These are phyloP conservation scores for Rissa tridactyla DNA, from an alignment of 2,113 vertebrate species.

Conservation along the genomic window DNA sequence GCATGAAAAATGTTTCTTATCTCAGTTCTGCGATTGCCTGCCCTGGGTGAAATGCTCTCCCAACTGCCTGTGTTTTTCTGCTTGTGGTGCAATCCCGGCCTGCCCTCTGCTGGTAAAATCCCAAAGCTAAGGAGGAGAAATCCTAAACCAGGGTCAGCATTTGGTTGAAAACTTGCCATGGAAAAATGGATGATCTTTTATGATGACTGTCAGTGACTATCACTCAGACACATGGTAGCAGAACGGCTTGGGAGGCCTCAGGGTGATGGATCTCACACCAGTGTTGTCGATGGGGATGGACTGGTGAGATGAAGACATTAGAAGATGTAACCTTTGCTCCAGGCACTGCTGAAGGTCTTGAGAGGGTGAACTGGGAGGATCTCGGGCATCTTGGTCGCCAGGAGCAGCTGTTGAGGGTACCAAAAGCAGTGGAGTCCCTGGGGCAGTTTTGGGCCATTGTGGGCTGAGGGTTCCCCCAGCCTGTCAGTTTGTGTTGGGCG, in stretches of 20 bases:
- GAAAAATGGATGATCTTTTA: neutral
- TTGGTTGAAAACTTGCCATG: neutral
- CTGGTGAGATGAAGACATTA: neutral
- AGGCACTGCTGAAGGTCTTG: neutral
- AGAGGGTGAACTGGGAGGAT: neutral
- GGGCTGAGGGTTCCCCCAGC: neutral
- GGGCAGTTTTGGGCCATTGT: neutral
- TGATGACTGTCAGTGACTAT: fast-evolving
- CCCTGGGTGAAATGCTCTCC: neutral
- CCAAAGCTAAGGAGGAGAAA: neutral
- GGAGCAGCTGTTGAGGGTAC: neutral
- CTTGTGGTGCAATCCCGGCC: neutral
- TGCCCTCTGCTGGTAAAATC: conserved; percentile 65
- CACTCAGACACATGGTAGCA: fast-evolving
- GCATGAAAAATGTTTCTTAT: neutral
- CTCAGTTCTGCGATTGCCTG: neutral
- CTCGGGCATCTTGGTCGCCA: neutral
- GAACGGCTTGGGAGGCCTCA: neutral
- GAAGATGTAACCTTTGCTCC: neutral
- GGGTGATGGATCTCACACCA: neutral
- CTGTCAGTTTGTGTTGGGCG: fast-evolving
- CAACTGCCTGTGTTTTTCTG: fast-evolving
- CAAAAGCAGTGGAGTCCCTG: neutral
- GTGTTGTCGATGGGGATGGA: fast-evolving
- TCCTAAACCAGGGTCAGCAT: neutral